These are phyloP conservation scores for Disparrhopalites patrizii DNA, from an alignment of 2,888 invertebrate genomes.

Conservation along the genomic window DNA sequence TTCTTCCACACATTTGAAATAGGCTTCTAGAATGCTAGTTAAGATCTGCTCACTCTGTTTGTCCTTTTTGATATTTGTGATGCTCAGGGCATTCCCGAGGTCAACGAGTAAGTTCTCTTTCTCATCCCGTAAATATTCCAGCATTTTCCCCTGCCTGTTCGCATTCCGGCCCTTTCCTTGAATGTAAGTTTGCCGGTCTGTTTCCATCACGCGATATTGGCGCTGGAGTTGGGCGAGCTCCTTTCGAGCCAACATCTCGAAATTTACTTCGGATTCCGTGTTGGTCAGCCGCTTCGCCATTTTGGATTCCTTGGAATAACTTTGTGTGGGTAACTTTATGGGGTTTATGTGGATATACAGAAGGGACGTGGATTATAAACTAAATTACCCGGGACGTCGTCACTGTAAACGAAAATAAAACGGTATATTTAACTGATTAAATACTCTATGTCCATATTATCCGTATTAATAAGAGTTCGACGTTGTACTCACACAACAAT, in stretches of 20 bases:
- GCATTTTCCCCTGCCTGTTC: slow-evolving; percentile 54
- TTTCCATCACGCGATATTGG: slow-evolving; percentile 79
- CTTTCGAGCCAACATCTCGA: slow-evolving; percentile 61
- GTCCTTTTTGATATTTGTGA: slow-evolving; percentile 14
- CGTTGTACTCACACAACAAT: too few relatives aligned
- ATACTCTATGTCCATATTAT: too few relatives aligned
- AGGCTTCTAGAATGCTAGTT: slow-evolving; percentile 27
- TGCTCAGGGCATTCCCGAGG: slow-evolving; percentile 28
- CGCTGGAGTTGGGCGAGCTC: slow-evolving; percentile 73
- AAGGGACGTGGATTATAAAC: too few relatives aligned
- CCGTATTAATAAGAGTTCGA: too few relatives aligned
- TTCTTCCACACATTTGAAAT: slow-evolving; percentile 30
- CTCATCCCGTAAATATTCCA: slow-evolving; percentile 61
- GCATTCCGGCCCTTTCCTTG: slow-evolving; percentile 55
- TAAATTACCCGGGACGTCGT: too few relatives aligned
- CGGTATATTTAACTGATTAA: too few relatives aligned
- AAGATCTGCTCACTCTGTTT: slow-evolving; percentile 24
- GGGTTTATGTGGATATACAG: too few relatives aligned
- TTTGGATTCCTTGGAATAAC: too few relatives aligned
- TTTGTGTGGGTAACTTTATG: too few relatives aligned
- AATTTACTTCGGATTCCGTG: slow-evolving; percentile 16
- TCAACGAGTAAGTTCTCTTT: slow-evolving; percentile 58
- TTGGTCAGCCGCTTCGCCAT: slow-evolving; percentile 4
- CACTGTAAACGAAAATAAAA: too few relatives aligned
- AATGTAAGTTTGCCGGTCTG: slow-evolving; percentile 66